Evolutionary conservation across 2,888 invertebrate species (phyloP).

Genomic region (Lycia hirtaria): DNA sequence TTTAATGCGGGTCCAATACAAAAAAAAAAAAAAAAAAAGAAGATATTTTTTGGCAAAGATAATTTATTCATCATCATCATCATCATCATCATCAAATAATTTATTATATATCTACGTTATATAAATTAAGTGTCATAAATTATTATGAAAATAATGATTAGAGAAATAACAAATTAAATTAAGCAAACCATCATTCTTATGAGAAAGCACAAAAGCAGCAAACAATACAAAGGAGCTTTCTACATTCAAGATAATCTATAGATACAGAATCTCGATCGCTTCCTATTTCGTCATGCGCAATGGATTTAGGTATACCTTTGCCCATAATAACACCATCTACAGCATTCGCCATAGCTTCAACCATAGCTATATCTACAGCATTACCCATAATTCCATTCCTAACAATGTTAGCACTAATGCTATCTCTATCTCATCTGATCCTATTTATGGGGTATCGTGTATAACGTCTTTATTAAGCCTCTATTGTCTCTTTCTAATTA

Average conservation of each 20-base stretch:
- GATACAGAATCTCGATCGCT: conserved; percentile 7
- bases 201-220: background rate
- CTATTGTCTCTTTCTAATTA: conserved; percentile 82
- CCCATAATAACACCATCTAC: background rate
- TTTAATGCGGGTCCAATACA: too few relatives aligned
- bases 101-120: too few relatives aligned
- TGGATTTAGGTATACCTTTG: conserved; percentile 16
- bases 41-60: too few relatives aligned
- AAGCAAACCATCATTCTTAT: too few relatives aligned
- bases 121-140: too few relatives aligned
- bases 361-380: background rate
- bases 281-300: conserved; percentile 17
- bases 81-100: too few relatives aligned
- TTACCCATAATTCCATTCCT: conserved; percentile 3
- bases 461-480: conserved; percentile 77
- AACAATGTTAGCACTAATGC: conserved; percentile 47
- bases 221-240: conserved; percentile 4
- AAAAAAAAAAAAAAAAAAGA: too few relatives aligned
- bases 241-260: conserved; percentile 2
- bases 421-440: conserved; percentile 59
- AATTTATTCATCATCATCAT: too few relatives aligned
- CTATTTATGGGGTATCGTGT: conserved; percentile 57
- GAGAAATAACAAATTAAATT: too few relatives aligned
- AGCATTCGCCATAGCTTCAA: background rate
- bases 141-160: too few relatives aligned